Base-by-base conservation (phyloP, 2,113 vertebrate genomes). In the Saguinus midas region DNA sequence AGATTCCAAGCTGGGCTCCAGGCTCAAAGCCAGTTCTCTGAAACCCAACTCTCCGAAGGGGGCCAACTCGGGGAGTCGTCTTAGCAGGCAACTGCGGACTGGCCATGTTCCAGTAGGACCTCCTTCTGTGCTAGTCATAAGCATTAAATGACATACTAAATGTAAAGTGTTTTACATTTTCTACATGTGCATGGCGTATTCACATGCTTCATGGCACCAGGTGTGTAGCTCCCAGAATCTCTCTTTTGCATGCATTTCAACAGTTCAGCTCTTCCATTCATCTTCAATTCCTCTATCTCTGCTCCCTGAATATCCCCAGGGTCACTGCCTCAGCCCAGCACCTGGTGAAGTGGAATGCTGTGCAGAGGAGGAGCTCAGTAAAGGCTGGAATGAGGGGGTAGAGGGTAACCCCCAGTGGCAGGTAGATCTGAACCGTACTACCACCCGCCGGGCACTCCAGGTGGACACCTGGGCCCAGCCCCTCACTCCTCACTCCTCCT, bases 61-160 rank as follows among this genome's bases (percentile, higher is more conserved):
- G 18, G 14, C 73, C 72, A 90, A 14, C n/a, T 57, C 21, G 12
- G 37, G 58, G 61, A 20, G 64, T 11, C 25, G 6, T 37, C 80
- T 32, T 45, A 32, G 9, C 4, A 3, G 50, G 43, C 55, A 8
- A 3, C 8, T 3, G 27, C 13, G 45, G 43, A 7, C 35, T 14
- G 40, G 87, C 17, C 58, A 17, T 21, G 32, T n/a, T 57, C n/a
- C 72, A 18, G 1, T 14, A 18, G 18, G 11, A 18, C n/a, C 86
- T 64, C 18, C n/a, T 29, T 43, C 6, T 35, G 57, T 0, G 18
- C 88, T 2, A 10, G 50, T 0, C 1, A 9, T 5, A 3, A 37
- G 43, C 18, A 3, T 12, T 52, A 9, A 0, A 3, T 1, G n/a
- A 13, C 40, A 48, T 8, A 17, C 6, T 18, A 3, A 3, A 14